Percentiles rank a stretch among this genome's conserved stretches.
Conservation (phyloP, 2,888 invertebrate species). For the Polydesmus complanatus region DNA sequence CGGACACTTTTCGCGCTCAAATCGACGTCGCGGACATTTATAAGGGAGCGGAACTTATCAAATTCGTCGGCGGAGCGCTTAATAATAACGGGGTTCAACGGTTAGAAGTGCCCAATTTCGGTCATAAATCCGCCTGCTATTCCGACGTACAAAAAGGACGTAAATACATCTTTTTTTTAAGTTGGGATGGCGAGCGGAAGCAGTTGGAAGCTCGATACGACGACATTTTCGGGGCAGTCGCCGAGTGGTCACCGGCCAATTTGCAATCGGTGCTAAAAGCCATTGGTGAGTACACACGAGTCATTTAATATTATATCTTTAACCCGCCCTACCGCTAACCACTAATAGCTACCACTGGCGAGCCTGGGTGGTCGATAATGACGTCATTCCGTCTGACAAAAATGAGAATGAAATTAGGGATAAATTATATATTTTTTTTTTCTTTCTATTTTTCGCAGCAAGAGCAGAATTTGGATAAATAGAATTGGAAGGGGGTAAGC, state of each 20-base stretch:
- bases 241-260: slow-evolving; percentile 24
- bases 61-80: neutral
- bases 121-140: neutral
- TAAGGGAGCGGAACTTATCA: neutral
- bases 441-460: too few relatives aligned
- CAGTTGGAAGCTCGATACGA: slow-evolving; percentile 27
- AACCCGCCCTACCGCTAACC: too few relatives aligned
- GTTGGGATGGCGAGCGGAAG: neutral
- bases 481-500: too few relatives aligned
- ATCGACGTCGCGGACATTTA: neutral
- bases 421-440: too few relatives aligned
- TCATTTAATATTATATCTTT: too few relatives aligned
- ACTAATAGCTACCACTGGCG: too few relatives aligned
- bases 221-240: slow-evolving; percentile 30
- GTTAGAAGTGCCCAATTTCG: neutral
- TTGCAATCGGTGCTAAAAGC: slow-evolving; percentile 26
- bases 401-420: too few relatives aligned
- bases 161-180: neutral
- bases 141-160: neutral
- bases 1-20: neutral
- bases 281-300: slow-evolving; percentile 25
- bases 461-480: too few relatives aligned
- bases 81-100: too few relatives aligned
- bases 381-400: too few relatives aligned
- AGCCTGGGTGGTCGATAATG: too few relatives aligned